Conservation (phyloP, 2,888 invertebrate species). For the Xylota sylvarum region DNA sequence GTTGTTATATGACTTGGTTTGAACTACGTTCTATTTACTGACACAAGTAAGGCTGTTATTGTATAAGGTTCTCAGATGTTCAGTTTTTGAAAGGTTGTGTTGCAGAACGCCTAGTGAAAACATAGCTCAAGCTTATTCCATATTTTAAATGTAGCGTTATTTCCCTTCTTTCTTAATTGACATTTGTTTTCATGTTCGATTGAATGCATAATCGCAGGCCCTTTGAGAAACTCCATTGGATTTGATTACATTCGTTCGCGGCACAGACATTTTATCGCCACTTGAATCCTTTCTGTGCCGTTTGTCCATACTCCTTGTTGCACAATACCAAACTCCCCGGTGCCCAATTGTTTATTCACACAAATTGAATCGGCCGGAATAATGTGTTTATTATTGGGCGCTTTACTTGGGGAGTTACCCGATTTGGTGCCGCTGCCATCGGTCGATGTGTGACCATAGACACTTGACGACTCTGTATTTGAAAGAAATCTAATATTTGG, state of each 20-base stretch:
- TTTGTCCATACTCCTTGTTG: slow-evolving; percentile 99
- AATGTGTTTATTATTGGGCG: slow-evolving; percentile 91
- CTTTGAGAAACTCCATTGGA: slow-evolving; percentile 98
- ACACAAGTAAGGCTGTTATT: too few species aligned
- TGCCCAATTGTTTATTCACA: slow-evolving; percentile 97
- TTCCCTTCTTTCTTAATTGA: too few species aligned
- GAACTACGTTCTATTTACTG: too few species aligned
- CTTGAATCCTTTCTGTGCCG: slow-evolving; percentile 96
- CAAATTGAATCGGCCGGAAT: slow-evolving; percentile 95
- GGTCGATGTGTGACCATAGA: slow-evolving; percentile 62
- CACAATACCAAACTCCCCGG: slow-evolving; percentile 99
- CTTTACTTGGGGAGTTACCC: slow-evolving; percentile 85
- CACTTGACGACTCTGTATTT: too few species aligned
- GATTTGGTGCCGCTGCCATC: slow-evolving; percentile 67
- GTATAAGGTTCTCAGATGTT: too few species aligned
- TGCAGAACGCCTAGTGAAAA: too few species aligned
- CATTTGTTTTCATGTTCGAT: slow-evolving; percentile 98
- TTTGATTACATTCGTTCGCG: slow-evolving; percentile 98
- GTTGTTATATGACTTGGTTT: neutral
- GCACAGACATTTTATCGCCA: slow-evolving; percentile 98
- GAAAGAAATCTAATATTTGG: too few species aligned
- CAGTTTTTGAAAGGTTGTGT: too few species aligned
- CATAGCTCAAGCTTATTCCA: too few species aligned
- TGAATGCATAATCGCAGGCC: slow-evolving; percentile 99
- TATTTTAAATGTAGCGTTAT: too few species aligned